Percentiles rank a stretch among this genome's conserved stretches.
These are phyloP conservation scores for Cryptophagus acutangulus DNA, from an alignment of 2,888 invertebrate species.

Conservation along the genomic window DNA sequence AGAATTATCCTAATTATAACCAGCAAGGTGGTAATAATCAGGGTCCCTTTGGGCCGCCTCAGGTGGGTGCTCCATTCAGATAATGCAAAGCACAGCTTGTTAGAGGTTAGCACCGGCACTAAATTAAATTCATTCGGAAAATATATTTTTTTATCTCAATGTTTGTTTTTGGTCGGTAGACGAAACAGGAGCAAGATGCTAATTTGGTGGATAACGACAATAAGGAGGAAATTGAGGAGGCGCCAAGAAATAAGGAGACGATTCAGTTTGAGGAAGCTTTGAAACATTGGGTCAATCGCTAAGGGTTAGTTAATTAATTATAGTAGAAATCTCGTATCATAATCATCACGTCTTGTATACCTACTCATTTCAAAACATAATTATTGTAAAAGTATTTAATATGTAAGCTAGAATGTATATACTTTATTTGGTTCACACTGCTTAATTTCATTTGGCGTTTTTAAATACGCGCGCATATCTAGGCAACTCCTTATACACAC, in stretches of 20 bases:
- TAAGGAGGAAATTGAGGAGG: slow-evolving; percentile 30
- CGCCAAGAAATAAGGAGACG: slow-evolving; percentile 38
- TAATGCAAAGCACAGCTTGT: slow-evolving; percentile 9
- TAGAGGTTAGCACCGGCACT: slow-evolving; percentile 2
- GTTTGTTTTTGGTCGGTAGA: background rate
- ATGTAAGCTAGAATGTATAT: no score
- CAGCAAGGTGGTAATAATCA: slow-evolving; percentile 28
- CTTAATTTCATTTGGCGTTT: no score
- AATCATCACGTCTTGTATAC: no score
- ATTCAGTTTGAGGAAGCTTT: slow-evolving; percentile 60
- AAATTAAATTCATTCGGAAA: background rate
- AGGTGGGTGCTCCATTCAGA: slow-evolving; percentile 27
- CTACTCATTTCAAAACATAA: no score
- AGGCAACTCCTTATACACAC: no score
- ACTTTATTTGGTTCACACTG: no score
- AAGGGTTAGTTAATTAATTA: no score
- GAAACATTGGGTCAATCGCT: slow-evolving; percentile 64
- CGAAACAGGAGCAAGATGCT: background rate
- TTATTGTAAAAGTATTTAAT: no score
- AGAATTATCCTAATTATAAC: slow-evolving; percentile 31
- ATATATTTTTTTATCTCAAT: background rate
- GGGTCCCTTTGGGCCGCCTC: slow-evolving; percentile 34
- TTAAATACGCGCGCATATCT: no score
- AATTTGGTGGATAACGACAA: slow-evolving; percentile 22
- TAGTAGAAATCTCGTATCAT: no score